These are phyloP conservation scores for Lucilia cuprina DNA, from an alignment of 1,140 invertebrate species.

Conservation along the genomic window DNA sequence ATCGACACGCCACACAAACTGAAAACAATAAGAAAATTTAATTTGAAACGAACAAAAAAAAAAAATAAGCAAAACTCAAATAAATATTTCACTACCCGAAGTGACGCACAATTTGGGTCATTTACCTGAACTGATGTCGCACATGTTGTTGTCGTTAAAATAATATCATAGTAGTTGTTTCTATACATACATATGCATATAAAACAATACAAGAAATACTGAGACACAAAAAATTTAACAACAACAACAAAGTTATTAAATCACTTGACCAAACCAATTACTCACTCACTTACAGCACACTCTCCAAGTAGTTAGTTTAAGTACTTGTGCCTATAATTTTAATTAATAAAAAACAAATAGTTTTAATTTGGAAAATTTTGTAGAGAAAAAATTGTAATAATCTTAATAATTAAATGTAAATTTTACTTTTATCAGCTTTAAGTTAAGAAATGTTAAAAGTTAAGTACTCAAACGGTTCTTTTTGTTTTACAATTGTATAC, in stretches of 20 bases:
- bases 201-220: not conserved
- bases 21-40: not conserved
- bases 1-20: not conserved
- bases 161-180: not conserved
- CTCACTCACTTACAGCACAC: not conserved
- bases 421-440: no score
- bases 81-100: not conserved
- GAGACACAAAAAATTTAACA: no score
- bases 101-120: slow-evolving; percentile 1
- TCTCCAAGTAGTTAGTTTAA: not conserved
- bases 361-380: no score
- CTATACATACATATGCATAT: not conserved
- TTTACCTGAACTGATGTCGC: not conserved
- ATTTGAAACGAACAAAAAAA: not conserved
- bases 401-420: no score
- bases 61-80: not conserved
- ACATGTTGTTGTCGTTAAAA: not conserved
- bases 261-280: not conserved
- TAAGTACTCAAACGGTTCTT: no score
- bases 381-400: no score
- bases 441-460: no score
- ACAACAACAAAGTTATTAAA: not conserved
- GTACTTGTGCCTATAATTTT: not conserved
- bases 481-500: no score
- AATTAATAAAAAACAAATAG: no score